These are phyloP conservation scores for Botia kubotai DNA, from an alignment of 2,797 vertebrate genomes.

Conservation along the genomic window DNA sequence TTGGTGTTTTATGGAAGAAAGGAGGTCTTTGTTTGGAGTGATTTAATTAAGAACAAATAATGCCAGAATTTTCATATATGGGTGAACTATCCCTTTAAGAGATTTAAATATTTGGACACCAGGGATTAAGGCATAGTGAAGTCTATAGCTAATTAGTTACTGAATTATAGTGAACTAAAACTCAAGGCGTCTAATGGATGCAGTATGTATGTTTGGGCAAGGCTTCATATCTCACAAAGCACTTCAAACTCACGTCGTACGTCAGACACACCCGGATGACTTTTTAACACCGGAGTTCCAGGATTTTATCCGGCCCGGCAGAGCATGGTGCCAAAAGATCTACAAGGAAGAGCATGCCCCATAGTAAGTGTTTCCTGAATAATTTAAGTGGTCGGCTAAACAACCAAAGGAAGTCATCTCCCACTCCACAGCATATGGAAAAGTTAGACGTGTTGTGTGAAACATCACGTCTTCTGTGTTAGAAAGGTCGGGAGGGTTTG, in stretches of 20 bases:
- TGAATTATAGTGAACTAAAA: slow-evolving; percentile 1
- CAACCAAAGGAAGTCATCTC: slow-evolving; percentile 56
- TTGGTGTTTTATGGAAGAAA: not conserved
- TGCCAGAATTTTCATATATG: no score
- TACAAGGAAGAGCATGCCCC: slow-evolving; percentile 69
- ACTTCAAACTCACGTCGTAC: slow-evolving; percentile 61
- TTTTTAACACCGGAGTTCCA: slow-evolving; percentile 73
- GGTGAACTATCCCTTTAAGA: no score
- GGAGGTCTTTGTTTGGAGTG: no score
- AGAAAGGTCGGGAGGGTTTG: slow-evolving; percentile 61
- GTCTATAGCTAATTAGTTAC: not conserved
- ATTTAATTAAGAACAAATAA: no score
- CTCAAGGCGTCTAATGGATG: slow-evolving; percentile 60
- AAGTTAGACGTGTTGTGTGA: slow-evolving; percentile 38
- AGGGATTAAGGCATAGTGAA: no score
- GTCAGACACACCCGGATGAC: slow-evolving; percentile 69
- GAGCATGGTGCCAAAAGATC: slow-evolving; percentile 74
- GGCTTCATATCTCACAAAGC: slow-evolving; percentile 62
- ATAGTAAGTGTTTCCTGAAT: slow-evolving; percentile 79
- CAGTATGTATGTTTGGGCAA: slow-evolving; percentile 20
- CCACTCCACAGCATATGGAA: slow-evolving; percentile 24
- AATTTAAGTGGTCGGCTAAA: slow-evolving; percentile 72
- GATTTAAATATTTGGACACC: no score
- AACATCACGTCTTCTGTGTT: slow-evolving; percentile 40
- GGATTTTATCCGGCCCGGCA: slow-evolving; percentile 66